Evolutionary conservation across 2,797 vertebrate genomes (phyloP).

Genomic region (Tauraco hartlaubi): DNA sequence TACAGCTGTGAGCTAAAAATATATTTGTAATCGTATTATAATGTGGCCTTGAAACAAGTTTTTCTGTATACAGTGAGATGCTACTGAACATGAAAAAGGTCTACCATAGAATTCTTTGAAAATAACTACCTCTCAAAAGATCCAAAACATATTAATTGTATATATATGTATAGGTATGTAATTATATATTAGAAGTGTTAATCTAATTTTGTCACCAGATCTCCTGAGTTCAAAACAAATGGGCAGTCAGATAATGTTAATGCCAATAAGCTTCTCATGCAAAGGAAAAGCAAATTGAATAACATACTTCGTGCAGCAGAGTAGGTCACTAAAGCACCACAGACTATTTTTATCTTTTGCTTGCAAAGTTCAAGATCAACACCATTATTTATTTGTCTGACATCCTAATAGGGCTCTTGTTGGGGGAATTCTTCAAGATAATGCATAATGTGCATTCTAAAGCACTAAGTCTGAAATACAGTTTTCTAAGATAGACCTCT

Average conservation of each 20-base stretch:
- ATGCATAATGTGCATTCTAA: background rate
- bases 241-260: background rate
- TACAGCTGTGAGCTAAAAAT: background rate
- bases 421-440: background rate
- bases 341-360: background rate
- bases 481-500: background rate
- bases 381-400: background rate
- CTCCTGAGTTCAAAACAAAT: background rate
- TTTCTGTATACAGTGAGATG: background rate
- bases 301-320: background rate
- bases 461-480: background rate
- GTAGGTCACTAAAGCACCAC: background rate
- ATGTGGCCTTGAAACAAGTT: background rate
- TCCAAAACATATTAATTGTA: background rate
- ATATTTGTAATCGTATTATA: background rate
- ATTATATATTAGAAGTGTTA: background rate
- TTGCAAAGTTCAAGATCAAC: background rate
- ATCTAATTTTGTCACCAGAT: background rate
- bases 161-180: background rate
- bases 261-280: background rate
- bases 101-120: background rate
- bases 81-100: background rate
- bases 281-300: background rate
- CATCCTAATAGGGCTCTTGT: background rate
- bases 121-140: background rate